Evolutionary conservation across 2,888 invertebrate genomes (phyloP).

Genomic region (Philaethria dido): DNA sequence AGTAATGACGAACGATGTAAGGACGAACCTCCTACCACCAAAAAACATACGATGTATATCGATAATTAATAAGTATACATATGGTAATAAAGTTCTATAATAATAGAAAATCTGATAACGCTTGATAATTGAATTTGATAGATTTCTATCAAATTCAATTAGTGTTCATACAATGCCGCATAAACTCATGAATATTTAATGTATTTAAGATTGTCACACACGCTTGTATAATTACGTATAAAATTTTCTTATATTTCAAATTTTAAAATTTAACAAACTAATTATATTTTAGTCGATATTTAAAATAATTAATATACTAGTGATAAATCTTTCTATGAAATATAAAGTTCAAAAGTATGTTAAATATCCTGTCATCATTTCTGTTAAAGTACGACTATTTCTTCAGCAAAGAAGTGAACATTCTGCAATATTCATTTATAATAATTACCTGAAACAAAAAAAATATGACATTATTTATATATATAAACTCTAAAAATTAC

Average conservation of each 20-base stretch:
- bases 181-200: slow-evolving; percentile 34
- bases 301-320: not conserved
- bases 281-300: not conserved
- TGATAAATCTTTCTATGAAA: too few relatives aligned
- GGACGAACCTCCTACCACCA: too few relatives aligned
- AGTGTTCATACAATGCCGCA: slow-evolving; percentile 22
- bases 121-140: too few relatives aligned
- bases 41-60: too few relatives aligned
- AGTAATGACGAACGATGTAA: too few relatives aligned
- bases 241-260: slow-evolving; percentile 4
- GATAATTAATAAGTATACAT: too few relatives aligned
- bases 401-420: not conserved
- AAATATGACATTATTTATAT: not conserved
- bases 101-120: not conserved
- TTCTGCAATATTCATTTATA: not conserved
- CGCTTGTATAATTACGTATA: slow-evolving; percentile 17
- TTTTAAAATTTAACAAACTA: slow-evolving; percentile 8
- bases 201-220: slow-evolving; percentile 4
- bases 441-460: slow-evolving; percentile 14
- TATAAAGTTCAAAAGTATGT: too few relatives aligned
- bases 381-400: not conserved
- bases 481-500: too few relatives aligned
- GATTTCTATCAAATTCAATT: slow-evolving; percentile 21
- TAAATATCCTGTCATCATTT: not conserved
- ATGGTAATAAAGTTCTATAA: not conserved